phyloP scores from a whole-genome alignment of 1,140 invertebrate genomes.

The Drosophila baimaii region DNA sequence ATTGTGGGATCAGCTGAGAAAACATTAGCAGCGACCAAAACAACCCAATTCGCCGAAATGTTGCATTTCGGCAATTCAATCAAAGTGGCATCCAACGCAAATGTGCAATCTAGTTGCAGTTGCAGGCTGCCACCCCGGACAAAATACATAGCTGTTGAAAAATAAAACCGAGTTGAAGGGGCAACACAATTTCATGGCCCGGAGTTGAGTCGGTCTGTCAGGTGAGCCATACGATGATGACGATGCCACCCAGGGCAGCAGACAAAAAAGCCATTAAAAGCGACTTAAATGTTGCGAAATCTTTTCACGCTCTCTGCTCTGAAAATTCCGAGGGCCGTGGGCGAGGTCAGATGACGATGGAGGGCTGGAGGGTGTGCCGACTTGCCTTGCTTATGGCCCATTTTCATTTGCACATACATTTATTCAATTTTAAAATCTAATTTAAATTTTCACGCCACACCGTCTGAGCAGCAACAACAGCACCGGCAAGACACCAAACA shows the following conservation, averaged over 20 bases:
- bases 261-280: slow-evolving; percentile 76
- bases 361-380: slow-evolving; percentile 1
- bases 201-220: slow-evolving; percentile 20
- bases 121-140: slow-evolving; percentile 5
- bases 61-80: slow-evolving; percentile 43
- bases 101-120: slow-evolving; percentile 53
- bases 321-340: background rate
- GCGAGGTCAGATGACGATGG: background rate
- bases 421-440: slow-evolving; percentile 82
- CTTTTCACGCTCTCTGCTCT: slow-evolving; percentile 50
- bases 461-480: slow-evolving; percentile 20
- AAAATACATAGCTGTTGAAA: slow-evolving; percentile 12
- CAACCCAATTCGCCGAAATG: slow-evolving; percentile 22
- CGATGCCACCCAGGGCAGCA: slow-evolving; percentile 36
- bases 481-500: slow-evolving; percentile 32
- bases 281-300: slow-evolving; percentile 61
- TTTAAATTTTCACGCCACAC: slow-evolving; percentile 79
- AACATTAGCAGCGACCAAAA: slow-evolving; percentile 9
- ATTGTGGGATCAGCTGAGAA: background rate
- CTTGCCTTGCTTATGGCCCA: slow-evolving; percentile 60
- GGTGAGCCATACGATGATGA: slow-evolving; percentile 11
- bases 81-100: slow-evolving; percentile 47
- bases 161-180: slow-evolving; percentile 43
- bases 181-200: slow-evolving; percentile 35
- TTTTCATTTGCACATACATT: slow-evolving; percentile 76